Conservation (phyloP, 2,888 invertebrate genomes). For the Tineola bisselliella region DNA sequence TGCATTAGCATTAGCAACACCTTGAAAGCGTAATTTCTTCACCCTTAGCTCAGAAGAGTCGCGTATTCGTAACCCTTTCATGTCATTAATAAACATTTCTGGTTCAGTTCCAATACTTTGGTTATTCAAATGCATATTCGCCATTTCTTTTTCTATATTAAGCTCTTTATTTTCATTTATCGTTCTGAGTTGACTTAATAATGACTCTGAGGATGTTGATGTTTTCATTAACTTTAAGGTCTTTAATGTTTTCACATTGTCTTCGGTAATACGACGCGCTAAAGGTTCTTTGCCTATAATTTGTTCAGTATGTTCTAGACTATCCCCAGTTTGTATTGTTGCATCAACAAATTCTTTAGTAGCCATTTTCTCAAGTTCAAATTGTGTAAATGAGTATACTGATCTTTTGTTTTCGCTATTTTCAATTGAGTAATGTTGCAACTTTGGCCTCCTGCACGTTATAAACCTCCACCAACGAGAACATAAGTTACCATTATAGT, state of each 20-base stretch:
- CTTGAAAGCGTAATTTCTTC: neutral
- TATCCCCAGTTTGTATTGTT: conserved; percentile 43
- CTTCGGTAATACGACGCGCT: neutral
- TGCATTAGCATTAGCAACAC: conserved; percentile 16
- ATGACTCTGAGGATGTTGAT: neutral
- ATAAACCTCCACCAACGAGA: neutral
- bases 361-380: conserved; percentile 35
- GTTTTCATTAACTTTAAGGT: neutral
- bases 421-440: neutral
- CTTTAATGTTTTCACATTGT: neutral
- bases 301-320: conserved; percentile 30
- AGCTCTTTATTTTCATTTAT: conserved; percentile 26
- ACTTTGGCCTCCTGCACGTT: neutral
- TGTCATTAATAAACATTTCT: neutral
- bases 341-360: conserved; percentile 21
- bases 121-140: conserved; percentile 25
- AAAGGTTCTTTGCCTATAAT: neutral
- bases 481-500: neutral
- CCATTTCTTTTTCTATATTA: conserved; percentile 38
- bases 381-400: conserved; percentile 35
- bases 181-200: neutral
- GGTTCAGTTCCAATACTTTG: neutral
- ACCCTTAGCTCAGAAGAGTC: neutral
- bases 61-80: neutral
- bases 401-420: conserved; percentile 16